Conservation (phyloP, 2,113 vertebrate species). For the Paradoxurus hermaphroditus region DNA sequence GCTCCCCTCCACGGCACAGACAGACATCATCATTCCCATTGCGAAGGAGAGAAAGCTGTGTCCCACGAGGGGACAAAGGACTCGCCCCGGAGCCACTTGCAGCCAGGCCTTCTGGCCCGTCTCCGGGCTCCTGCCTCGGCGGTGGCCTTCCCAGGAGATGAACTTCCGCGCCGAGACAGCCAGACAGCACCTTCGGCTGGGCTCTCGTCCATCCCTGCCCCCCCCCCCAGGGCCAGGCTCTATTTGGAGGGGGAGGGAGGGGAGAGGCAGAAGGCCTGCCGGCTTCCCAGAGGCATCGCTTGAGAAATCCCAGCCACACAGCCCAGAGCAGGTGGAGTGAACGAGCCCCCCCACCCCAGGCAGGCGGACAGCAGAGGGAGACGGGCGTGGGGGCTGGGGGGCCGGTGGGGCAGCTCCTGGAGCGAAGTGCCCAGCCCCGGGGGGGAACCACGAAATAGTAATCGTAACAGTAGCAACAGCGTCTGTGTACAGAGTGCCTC, state of each 20-base stretch:
- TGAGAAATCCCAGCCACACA: rapidly evolving
- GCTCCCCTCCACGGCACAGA: rapidly evolving
- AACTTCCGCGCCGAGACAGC: rapidly evolving
- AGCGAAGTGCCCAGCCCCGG: rapidly evolving
- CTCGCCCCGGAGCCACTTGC: background rate
- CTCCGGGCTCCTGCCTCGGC: rapidly evolving
- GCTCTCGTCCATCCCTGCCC: background rate
- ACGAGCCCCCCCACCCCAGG: rapidly evolving
- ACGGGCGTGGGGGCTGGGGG: rapidly evolving
- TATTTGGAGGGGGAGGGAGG: background rate
- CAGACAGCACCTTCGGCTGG: too few species aligned
- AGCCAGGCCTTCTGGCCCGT: background rate
- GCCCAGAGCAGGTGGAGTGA: background rate
- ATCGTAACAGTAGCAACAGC: rapidly evolving
- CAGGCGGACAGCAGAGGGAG: rapidly evolving
- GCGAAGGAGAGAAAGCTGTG: background rate
- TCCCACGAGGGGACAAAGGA: background rate
- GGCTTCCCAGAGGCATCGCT: background rate
- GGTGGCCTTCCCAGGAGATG: background rate
- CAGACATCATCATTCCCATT: rapidly evolving
- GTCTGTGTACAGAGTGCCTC: rapidly evolving
- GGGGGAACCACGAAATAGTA: rapidly evolving
- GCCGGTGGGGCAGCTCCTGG: rapidly evolving
- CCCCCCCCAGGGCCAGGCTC: background rate
- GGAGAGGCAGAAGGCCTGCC: too few species aligned